Conservation (phyloP, 2,888 invertebrate species). For the Acanthosepion lycidas region DNA sequence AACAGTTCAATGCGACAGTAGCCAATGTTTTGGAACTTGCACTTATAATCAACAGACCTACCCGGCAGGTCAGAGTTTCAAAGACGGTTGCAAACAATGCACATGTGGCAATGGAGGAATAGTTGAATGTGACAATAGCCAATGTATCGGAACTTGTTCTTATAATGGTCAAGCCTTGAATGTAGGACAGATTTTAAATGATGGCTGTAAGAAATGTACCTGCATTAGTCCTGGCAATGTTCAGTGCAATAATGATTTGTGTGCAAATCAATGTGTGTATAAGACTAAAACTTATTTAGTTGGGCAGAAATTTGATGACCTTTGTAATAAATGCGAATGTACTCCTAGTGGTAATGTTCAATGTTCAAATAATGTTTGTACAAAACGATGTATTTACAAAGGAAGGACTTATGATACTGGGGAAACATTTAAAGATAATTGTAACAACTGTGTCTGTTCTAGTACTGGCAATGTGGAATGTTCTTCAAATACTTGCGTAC, state of each 20-base stretch:
- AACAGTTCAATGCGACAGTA: neutral
- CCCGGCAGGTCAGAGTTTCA: neutral
- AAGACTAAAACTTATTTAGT: neutral
- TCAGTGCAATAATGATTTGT: neutral
- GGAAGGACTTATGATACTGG: neutral
- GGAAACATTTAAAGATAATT: neutral
- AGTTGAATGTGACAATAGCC: neutral
- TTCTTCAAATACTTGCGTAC: neutral
- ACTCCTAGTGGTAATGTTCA: neutral
- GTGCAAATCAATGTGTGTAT: neutral
- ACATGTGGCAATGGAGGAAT: neutral
- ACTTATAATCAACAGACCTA: neutral
- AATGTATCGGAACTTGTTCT: neutral
- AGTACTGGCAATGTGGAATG: neutral
- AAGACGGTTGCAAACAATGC: neutral
- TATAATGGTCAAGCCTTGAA: neutral
- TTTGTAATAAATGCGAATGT: neutral
- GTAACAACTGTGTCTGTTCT: neutral
- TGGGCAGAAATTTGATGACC: neutral
- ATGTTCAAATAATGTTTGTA: neutral
- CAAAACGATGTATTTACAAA: neutral
- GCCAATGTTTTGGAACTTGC: neutral
- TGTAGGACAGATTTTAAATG: neutral
- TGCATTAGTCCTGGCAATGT: neutral
- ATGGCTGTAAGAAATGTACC: neutral